Percentiles rank a stretch among this genome's conserved stretches.
phyloP scores from a whole-genome alignment of 1,140 invertebrate genomes.

The Cheumatopsyche charites region DNA sequence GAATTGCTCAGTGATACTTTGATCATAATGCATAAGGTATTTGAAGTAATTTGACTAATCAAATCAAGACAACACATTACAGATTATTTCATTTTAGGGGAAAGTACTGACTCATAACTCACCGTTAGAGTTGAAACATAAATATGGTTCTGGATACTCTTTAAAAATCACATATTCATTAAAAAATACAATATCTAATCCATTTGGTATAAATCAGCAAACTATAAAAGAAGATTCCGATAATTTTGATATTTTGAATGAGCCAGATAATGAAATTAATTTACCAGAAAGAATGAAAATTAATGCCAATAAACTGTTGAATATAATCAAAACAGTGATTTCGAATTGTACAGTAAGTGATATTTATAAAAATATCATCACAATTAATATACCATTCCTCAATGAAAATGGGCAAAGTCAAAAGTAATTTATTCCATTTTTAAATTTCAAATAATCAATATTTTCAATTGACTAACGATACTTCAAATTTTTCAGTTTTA shows the following conservation, averaged over 20 bases:
- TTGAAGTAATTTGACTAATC: background rate
- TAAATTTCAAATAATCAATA: conserved; percentile 10
- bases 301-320: conserved; percentile 54
- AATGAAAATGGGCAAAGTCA: conserved; percentile 60
- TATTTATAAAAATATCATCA: conserved; percentile 55
- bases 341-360: conserved; percentile 59
- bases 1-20: conserved; percentile 70
- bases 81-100: conserved; percentile 58
- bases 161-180: conserved; percentile 63
- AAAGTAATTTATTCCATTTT: conserved; percentile 51
- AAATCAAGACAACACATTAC: background rate
- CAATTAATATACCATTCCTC: conserved; percentile 62
- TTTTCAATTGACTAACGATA: background rate
- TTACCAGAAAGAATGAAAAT: conserved; percentile 19
- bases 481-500: conserved; percentile 55
- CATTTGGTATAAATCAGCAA: background rate
- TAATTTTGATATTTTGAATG: conserved; percentile 34
- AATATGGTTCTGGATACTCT: conserved; percentile 80
- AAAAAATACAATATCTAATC: background rate
- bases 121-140: conserved; percentile 73
- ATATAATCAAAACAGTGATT: conserved; percentile 56
- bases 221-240: conserved; percentile 35
- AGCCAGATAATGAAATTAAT: conserved; percentile 5
- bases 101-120: conserved; percentile 66
- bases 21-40: conserved; percentile 70